phyloP scores from a whole-genome alignment of 1,140 invertebrate species.

The Diprion similis region DNA sequence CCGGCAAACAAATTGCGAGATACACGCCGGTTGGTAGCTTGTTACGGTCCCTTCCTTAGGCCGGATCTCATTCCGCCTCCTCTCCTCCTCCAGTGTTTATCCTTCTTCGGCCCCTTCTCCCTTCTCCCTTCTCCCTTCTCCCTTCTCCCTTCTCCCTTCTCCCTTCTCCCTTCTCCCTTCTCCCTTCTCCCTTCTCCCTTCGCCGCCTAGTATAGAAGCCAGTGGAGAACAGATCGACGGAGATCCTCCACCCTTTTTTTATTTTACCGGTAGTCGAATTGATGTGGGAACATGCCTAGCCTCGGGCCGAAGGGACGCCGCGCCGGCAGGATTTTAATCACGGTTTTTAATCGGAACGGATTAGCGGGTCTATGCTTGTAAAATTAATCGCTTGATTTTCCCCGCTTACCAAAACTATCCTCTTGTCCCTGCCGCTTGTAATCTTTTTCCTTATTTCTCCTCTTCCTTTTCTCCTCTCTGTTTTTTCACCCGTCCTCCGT shows the following conservation, averaged over 20 bases:
- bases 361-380: background rate
- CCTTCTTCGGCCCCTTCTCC: slow-evolving; percentile 19
- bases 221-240: slow-evolving; percentile 21
- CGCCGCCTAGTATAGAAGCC: background rate
- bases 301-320: background rate
- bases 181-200: no score
- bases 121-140: slow-evolving; percentile 5
- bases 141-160: background rate
- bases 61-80: slow-evolving; percentile 12
- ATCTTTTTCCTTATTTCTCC: background rate
- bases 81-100: slow-evolving; percentile 26
- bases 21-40: slow-evolving; percentile 4
- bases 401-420: background rate
- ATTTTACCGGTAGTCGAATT: background rate
- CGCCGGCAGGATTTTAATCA: background rate
- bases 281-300: background rate
- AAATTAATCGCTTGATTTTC: slow-evolving; percentile 6
- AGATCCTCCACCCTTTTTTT: slow-evolving; percentile 12
- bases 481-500: background rate
- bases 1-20: slow-evolving; percentile 7
- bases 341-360: background rate
- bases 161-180: no score
- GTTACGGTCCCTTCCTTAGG: background rate
- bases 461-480: background rate
- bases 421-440: no score